phyloP scores from a whole-genome alignment of 2,797 vertebrate species.

The Leptodactylus fallax region DNA sequence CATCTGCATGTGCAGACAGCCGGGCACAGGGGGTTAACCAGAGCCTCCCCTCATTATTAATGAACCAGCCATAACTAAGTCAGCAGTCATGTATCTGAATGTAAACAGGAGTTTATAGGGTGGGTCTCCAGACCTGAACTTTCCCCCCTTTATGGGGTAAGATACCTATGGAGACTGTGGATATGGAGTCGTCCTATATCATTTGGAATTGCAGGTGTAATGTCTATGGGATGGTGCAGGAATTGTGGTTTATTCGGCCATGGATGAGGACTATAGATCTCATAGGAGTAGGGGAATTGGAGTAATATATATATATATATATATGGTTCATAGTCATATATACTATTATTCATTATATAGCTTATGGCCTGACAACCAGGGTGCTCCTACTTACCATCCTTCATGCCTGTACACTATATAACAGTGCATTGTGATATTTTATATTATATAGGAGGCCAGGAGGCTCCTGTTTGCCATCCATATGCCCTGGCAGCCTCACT shows the following conservation, averaged over 20 bases:
- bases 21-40: not conserved
- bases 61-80: slow-evolving; percentile 25
- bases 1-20: not conserved
- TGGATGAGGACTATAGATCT: not conserved
- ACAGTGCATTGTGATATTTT: not conserved
- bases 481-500: no score
- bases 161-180: not conserved
- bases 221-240: not conserved
- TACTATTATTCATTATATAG: not conserved
- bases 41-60: slow-evolving; percentile 29
- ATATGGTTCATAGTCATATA: not conserved
- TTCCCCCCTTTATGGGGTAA: not conserved
- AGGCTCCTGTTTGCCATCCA: no score
- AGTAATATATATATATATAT: not conserved
- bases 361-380: not conserved
- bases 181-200: not conserved
- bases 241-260: not conserved
- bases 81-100: slow-evolving; percentile 19
- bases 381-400: not conserved
- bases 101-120: slow-evolving; percentile 17
- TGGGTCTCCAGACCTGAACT: slow-evolving; percentile 2
- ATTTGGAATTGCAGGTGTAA: not conserved
- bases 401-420: not conserved
- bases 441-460: not conserved
- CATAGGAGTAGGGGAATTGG: not conserved